Base-by-base conservation (phyloP, 1,140 invertebrate genomes). In the Brachionus asplanchnoidis region DNA sequence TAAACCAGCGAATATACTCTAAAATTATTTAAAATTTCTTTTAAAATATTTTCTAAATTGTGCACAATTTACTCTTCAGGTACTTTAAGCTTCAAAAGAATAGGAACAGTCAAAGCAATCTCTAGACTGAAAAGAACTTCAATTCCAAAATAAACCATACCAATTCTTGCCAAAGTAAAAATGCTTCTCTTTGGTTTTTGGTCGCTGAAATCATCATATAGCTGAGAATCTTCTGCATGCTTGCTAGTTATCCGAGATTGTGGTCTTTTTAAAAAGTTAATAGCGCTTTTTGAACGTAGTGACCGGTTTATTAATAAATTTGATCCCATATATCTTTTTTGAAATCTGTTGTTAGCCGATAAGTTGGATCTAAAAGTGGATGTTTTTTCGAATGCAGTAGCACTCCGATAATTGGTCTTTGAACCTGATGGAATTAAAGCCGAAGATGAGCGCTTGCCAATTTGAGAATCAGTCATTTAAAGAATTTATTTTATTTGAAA, bases 1-100 rank as follows among this genome's bases (percentile, higher is more conserved):
- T 68, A 84, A 32, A 68, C 82, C 9, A 84, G 6, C n/a, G 82
- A 84, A 73, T 84, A 84, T 5, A 84, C 12, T 70, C 82, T 84
- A 70, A 46, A 28, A 68, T 20, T 11, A 28, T 36, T 82, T 2
- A 36, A 14, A 20, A 14, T 65, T 65, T 82, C 0, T 50, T 36
- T 8, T 14, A 66, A 46, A 40, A 42, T 82, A n/a, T n/a, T 53
- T 26, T 14, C 1, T 77, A 26, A 53, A 50, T 53, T 42, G 6
- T 8, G 9, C 5, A 56, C 17, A 56, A 60, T 17, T 17, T 84
- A 84, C 82, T 53, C 26, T 84, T 84, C 82, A 14, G 82, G 82
- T 20, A 84, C 82, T 46, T 68, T 68, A 1, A 84, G 32, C 46
- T 44, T 50, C n/a, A 68, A 44, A 32, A 84, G 36, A 70, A 73